Evolutionary conservation across 2,888 invertebrate genomes (phyloP), one percentile per base, ranked within the genome.

Genomic region (Orthosia incerta): DNA sequence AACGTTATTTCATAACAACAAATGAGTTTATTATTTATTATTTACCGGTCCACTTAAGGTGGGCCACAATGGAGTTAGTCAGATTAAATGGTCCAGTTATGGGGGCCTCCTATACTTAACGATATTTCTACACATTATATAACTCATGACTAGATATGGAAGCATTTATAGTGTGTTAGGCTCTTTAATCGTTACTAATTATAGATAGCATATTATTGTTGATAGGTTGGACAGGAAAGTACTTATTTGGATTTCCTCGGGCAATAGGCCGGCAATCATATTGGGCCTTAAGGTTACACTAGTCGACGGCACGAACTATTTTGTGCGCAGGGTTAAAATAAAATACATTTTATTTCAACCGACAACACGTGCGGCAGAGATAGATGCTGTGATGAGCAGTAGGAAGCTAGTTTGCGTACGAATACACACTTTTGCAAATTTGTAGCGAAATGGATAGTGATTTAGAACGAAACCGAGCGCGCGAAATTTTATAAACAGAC

Each of bases 51-150:
- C 84, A 13, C 4, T 18, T 67, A 68, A 26, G 82, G 74, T 12
- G 20, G 13, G 20, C 31, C 71, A 76, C 82, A 83, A 83, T 82
- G n/a, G 71, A 64, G 74, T 71, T 71, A 76, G 51, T 60, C 16
- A 72, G 53, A 74, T 70, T 63, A 61, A 64, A 68, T 55, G 39
- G 18, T 20, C 26, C 15, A 50, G 56, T 56, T 48, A 75, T 51
- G 64, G 57, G 20, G 20, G 16, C 51, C 56, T 61, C 56, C 16
- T 15, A 59, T 50, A 15, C 55, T 59, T 68, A 74, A 56, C 48
- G 71, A 48, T 56, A 67, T 53, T 67, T 62, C 51, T 23, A 51
- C 11, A 64, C 3, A 26, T 39, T 26, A 62, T 61, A 48, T 78
- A 55, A 26, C 15, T 16, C 20, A 16, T 2, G 18, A 0, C 45